Evolutionary conservation across 2,113 vertebrate species (phyloP), one percentile per base, ranked within the genome.

Genomic region (Sinocyclocheilus anophthalmus): DNA sequence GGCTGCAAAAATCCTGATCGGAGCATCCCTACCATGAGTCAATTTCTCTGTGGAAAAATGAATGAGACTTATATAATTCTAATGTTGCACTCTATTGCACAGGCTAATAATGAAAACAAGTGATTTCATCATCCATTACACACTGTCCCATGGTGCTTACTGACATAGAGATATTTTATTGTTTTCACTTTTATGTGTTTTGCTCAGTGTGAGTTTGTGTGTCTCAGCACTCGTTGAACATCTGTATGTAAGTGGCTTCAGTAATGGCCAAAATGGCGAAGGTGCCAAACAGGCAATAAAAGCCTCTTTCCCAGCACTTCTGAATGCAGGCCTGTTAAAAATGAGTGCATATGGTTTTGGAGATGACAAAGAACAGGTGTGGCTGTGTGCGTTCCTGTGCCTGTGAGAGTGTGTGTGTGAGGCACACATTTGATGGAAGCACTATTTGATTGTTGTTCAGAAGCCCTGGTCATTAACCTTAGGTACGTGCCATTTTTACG

Each of bases 331-430:
- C 30, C 67, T 73, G 81, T 55, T 83, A 55, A 83, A 70, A 53
- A 45, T 57, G 13, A 73, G 22, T 73, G 48, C 30, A 37, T 70
- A 72, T 55, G 33, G 67, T 84, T 84, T 84, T 39, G 33, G 22
- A 84, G 20, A 84, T 72, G 67, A 84, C 50, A 73, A 84, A 84
- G 50, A 84, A 73, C 50, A 84, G 67, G 76, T 85, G 72, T 61
- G 33, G 14, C 9, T 79, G 59, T 33, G 30, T 33, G 30, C 30
- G 2, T 33, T 33, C 30, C 30, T 67, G 24, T 63, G 72, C 24
- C 20, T 79, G 59, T 14, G 45, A 42, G 63, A 9, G 18, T 37
- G 16, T 77, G 39, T 48, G 42, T 67, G 73, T 65, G 37, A 33
- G 10, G 20, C 33, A 10, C 76, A 50, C 26, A 24, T 85, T 59